Evolutionary conservation across 2,113 vertebrate species (phyloP), one percentile per base, ranked within the genome.

Genomic region (Phocoena sinus): DNA sequence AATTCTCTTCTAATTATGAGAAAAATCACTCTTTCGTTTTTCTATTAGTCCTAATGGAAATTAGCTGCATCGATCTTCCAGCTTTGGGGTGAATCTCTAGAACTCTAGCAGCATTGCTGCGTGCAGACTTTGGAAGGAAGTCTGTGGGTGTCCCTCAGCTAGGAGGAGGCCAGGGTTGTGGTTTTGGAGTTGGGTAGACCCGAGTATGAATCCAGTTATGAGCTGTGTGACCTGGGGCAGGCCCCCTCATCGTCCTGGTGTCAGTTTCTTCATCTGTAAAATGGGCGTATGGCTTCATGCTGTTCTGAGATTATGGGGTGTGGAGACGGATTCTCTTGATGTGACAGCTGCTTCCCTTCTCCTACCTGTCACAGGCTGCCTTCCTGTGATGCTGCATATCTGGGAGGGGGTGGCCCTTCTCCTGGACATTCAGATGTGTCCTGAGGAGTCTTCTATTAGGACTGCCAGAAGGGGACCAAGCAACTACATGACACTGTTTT

Each of bases 1-100:
- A 95, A 71, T 95, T 97, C 92, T 86, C 73, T 96, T 89, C 92
- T 98, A 97, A 97, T 96, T 96, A 89, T 92, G 95, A 95, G 92
- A 93, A 89, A 92, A 94, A 92, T 11, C 50, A 68, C 36, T 80
- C 53, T 44, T 92, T 88, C 47, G 93, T 91, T 84, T 70, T 94
- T 96, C 96, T 67, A 44, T 97, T 97, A 95, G 56, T 92, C 58
- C 65, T 92, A 82, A 88, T 94, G 94, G 97, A 96, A 96, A 95
- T 96, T 62, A 95, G 80, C 33, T 65, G 68, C 50, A 47, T 56
- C 20, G 11, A 26, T 90, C 93, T 91, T 56, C 31, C 25, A 47
- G 95, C 38, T n/a, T 38, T 41, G 44, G 91, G 80, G 33, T 38
- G 15, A 68, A 74, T 68, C 63, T 85, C 38, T 31, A n/a, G 28